phyloP scores from a whole-genome alignment of 2,113 vertebrate species.

The Columba livia region DNA sequence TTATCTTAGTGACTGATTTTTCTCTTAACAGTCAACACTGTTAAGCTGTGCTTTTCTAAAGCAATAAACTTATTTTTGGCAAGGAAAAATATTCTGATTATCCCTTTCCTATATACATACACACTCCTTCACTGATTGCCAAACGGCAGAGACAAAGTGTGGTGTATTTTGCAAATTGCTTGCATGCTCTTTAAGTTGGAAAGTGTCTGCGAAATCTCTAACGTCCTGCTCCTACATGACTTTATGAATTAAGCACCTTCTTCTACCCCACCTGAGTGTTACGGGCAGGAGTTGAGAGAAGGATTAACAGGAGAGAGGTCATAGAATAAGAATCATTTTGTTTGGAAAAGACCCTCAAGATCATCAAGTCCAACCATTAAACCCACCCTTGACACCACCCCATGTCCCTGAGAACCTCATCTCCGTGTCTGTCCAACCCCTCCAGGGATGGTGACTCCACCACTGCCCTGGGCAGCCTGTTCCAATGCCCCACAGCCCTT shows the following conservation, averaged over 20 bases:
- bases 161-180: background rate
- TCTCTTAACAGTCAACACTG: background rate
- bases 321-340: too few species aligned
- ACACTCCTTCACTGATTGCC: background rate
- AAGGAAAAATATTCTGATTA: background rate
- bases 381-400: too few species aligned
- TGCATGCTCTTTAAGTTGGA: background rate
- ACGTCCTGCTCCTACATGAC: fast-evolving
- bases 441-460: too few species aligned
- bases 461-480: too few species aligned
- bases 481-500: too few species aligned
- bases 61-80: background rate
- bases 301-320: background rate
- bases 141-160: background rate
- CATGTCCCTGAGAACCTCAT: too few species aligned
- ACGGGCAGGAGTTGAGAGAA: background rate
- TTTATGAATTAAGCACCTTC: background rate
- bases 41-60: background rate
- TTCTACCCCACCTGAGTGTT: background rate
- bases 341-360: too few species aligned
- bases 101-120: background rate
- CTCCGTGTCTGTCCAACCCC: too few species aligned
- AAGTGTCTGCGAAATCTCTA: background rate
- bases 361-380: too few species aligned
- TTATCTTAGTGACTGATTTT: background rate